Evolutionary conservation across 1,140 invertebrate genomes (phyloP).

Genomic region (Batillaria attramentaria): DNA sequence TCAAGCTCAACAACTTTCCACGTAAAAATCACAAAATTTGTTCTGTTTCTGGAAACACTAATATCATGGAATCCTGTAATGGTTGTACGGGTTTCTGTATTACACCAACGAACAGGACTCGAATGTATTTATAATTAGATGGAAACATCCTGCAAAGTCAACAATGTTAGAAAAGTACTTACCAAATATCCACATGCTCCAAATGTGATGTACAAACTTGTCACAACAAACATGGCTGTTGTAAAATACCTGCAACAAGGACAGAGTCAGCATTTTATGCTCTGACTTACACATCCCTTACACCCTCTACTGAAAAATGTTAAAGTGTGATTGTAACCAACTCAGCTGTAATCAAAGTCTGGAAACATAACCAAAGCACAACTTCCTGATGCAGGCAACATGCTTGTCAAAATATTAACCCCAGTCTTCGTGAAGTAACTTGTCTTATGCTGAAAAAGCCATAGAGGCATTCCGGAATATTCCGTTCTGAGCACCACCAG

Average conservation of each 20-base stretch:
- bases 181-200: constrained; percentile 73
- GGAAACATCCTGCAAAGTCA: not conserved
- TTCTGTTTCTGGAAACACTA: not conserved
- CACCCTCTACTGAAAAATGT: not conserved
- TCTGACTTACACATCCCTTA: not conserved
- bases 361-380: no score
- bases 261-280: not conserved
- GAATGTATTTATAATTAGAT: not conserved
- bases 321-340: no score
- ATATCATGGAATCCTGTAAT: no score
- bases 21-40: not conserved
- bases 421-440: no score
- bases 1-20: not conserved
- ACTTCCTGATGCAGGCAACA: no score
- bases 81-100: no score
- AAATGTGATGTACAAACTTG: constrained; percentile 73
- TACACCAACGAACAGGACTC: not conserved
- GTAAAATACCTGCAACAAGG: constrained; percentile 68
- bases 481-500: no score
- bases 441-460: no score
- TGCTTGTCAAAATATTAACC: no score
- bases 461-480: no score
- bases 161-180: constrained; percentile 48
- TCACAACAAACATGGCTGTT: constrained; percentile 70
- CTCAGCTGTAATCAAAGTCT: no score